Base-by-base conservation (phyloP, 2,888 invertebrate genomes). In the Ormyrus pomaceus region DNA sequence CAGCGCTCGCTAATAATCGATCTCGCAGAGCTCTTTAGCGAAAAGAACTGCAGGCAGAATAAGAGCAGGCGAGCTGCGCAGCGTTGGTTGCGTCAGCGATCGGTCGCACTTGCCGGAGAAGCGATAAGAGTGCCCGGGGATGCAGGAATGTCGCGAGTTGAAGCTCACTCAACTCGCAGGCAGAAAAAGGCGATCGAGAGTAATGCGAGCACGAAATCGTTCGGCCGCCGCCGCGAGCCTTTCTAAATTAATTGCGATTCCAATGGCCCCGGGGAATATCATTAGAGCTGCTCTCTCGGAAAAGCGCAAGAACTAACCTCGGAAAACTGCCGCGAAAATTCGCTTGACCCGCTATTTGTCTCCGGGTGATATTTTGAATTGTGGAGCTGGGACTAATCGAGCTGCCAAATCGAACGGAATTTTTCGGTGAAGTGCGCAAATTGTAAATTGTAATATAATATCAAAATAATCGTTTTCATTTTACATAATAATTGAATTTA, bases 221-320 rank as follows among this genome's bases (percentile, higher is more conserved):
- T 55, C 71, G 51, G 10, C 48, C 59, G 55, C 62, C 34, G 13
- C 58, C 34, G 64, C 64, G 64, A 45, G 77, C 77, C 74, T 82
- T 82, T 82, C 81, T 78, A 78, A 81, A 81, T 82, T 78, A 78
- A 78, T 81, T 73, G 81, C 78, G 70, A 45, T 50, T 71, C 73
- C 70, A 51, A 72, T 75, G 72, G 78, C 81, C 73, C 53, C 62
- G 65, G 81, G 73, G 68, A 78, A 79, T 81, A 81, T 78, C 78
- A 71, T 77, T 81, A 80, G 59, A 73, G 72, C 51, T 53, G 48
- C 48, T 50, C 58, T 66, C 72, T 46, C 13, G 46, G 55, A 55
- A 50, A 11, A 58, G 34, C 19, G 34, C 6, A 46, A 55, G 9
- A 19, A 19, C n/a, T n/a, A 68, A 66, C 34, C 34, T 34, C 34